These are phyloP conservation scores for Aythya baeri DNA, from an alignment of 2,113 vertebrate species.

Conservation along the genomic window DNA sequence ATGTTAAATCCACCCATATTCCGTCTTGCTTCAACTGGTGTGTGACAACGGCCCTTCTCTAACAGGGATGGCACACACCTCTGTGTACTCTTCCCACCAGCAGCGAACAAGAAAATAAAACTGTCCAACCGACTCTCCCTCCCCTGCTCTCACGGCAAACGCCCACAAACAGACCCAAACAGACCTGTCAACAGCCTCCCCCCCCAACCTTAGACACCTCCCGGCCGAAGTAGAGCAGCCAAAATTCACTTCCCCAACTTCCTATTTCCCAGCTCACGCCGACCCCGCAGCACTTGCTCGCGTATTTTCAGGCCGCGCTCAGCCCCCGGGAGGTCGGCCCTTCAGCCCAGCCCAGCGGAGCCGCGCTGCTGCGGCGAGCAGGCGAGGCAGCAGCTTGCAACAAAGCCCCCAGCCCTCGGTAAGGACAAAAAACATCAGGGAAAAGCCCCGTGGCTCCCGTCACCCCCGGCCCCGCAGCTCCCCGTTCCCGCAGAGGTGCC, in stretches of 20 bases:
- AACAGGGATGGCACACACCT: fast-evolving
- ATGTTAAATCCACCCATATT: not conserved
- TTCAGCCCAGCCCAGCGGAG: not conserved
- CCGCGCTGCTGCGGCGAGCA: not conserved
- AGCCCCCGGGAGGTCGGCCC: not conserved
- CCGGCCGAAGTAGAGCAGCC: fast-evolving
- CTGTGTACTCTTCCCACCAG: not conserved
- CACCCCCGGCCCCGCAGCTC: not conserved
- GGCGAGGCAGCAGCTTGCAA: fast-evolving
- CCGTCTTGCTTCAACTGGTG: fast-evolving
- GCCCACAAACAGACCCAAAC: not conserved
- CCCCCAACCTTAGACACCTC: fast-evolving
- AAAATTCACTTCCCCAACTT: not conserved
- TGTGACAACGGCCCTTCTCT: not conserved
- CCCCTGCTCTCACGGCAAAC: not conserved
- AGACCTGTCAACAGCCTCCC: not conserved
- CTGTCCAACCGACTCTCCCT: fast-evolving
- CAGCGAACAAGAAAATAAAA: fast-evolving
- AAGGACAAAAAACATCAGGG: no score
- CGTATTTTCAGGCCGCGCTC: fast-evolving
- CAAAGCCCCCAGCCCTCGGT: not conserved
- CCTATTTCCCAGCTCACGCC: not conserved
- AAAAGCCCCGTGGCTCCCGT: not conserved
- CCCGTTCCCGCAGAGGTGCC: no score
- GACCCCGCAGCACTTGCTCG: fast-evolving